Conservation (phyloP, 2,113 vertebrate species). For the Anarhynchus alexandrinus region DNA sequence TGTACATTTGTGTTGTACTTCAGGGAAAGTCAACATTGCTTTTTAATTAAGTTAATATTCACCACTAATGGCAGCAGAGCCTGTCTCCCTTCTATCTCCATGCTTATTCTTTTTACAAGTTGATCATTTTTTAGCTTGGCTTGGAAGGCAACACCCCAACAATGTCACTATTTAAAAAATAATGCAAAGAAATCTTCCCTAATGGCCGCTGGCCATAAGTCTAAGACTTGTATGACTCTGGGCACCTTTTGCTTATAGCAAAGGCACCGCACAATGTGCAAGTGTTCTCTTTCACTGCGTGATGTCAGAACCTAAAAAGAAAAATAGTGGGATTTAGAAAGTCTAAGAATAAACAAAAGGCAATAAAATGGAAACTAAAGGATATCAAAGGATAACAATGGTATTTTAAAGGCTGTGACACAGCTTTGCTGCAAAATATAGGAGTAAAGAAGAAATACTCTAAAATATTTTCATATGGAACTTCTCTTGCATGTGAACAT, state of each 20-base stretch:
- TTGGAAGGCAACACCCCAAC: background rate
- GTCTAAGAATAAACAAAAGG: background rate
- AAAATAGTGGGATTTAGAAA: background rate
- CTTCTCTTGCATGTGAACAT: background rate
- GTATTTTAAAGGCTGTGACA: background rate
- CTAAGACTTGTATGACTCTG: background rate
- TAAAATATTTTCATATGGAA: background rate
- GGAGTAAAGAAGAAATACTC: background rate
- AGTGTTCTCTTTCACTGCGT: background rate
- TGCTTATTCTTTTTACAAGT: background rate
- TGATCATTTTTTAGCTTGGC: background rate
- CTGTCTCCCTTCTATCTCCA: background rate
- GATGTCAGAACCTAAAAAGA: background rate
- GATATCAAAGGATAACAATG: background rate
- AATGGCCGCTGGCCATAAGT: background rate
- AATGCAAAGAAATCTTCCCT: background rate
- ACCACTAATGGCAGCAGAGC: background rate
- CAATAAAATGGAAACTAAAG: background rate
- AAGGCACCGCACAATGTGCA: background rate
- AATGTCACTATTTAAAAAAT: background rate
- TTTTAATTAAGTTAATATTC: background rate
- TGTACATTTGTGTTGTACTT: background rate
- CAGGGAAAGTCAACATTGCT: background rate
- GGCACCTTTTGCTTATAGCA: background rate
- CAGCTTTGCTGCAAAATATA: background rate